Evolutionary conservation across 2,888 invertebrate species (phyloP).

Genomic region (Diadegma fenestrale): DNA sequence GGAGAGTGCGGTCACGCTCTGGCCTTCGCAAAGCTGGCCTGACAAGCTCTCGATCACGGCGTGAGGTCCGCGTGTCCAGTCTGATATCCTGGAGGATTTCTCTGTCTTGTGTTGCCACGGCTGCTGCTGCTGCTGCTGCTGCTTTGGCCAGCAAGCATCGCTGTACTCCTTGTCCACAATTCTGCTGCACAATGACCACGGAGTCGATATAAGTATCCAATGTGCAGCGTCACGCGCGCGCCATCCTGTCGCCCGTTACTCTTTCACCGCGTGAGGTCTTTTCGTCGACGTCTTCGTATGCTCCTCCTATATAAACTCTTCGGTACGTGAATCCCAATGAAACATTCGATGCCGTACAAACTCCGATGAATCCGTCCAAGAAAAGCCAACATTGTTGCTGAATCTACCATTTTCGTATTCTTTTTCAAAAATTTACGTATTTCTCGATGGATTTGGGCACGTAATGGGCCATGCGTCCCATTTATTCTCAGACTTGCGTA

Average conservation of each 20-base stretch:
- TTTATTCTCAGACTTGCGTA: too few species aligned
- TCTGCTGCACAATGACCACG: slow-evolving; percentile 77
- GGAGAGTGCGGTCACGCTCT: slow-evolving; percentile 75
- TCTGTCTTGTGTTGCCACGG: slow-evolving; percentile 59
- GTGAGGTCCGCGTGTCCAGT: slow-evolving; percentile 76
- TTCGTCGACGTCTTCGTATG: slow-evolving; percentile 61
- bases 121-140: slow-evolving; percentile 19
- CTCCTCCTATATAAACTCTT: slow-evolving; percentile 18
- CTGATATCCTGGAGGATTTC: slow-evolving; percentile 77
- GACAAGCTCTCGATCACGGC: slow-evolving; percentile 80
- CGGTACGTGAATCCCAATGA: slow-evolving; percentile 44
- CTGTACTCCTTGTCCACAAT: slow-evolving; percentile 62
- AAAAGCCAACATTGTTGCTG: neutral
- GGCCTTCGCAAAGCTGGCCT: slow-evolving; percentile 72
- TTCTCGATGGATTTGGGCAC: neutral
- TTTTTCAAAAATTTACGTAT: neutral
- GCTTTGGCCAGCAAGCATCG: slow-evolving; percentile 67
- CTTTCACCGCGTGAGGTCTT: slow-evolving; percentile 75
- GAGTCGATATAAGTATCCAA: slow-evolving; percentile 68
- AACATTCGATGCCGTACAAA: slow-evolving; percentile 18
- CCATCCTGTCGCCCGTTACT: slow-evolving; percentile 78
- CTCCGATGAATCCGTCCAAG: slow-evolving; percentile 11
- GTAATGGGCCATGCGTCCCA: too few species aligned
- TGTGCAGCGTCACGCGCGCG: slow-evolving; percentile 80
- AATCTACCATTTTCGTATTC: neutral